A percentile compares a stretch with the other conserved stretches of the same genome.
Evolutionary conservation across 2,888 invertebrate genomes (phyloP).

Genomic region (Eurytoma californica): DNA sequence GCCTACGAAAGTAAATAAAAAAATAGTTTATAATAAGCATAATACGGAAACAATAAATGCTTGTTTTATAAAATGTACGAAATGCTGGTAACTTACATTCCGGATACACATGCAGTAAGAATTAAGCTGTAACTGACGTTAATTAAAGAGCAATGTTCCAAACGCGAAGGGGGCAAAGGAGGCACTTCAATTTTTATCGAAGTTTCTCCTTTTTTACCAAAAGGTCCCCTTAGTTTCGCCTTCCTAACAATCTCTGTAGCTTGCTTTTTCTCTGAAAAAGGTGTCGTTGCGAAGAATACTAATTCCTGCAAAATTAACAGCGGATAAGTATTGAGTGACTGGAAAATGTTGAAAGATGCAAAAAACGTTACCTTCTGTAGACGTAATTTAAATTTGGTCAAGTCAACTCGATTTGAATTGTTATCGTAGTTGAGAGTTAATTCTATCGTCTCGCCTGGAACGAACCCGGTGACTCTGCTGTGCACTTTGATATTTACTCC

Average conservation of each 20-base stretch:
- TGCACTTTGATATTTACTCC: slow-evolving; percentile 80
- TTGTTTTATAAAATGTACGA: not conserved
- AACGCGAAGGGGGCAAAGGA: slow-evolving; percentile 83
- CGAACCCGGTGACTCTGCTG: slow-evolving; percentile 83
- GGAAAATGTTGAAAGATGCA: not conserved
- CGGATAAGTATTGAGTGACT: too few relatives aligned
- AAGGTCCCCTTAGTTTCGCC: slow-evolving; percentile 78
- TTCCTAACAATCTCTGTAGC: slow-evolving; percentile 78
- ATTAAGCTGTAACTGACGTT: slow-evolving; percentile 83
- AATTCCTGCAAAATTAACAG: slow-evolving; percentile 72
- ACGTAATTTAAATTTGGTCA: slow-evolving; percentile 55
- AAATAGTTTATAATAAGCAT: not conserved
- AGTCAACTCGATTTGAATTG: slow-evolving; percentile 81
- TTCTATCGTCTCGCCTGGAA: slow-evolving; percentile 84
- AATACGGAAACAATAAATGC: not conserved
- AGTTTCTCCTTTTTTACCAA: slow-evolving; percentile 78
- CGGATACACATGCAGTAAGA: slow-evolving; percentile 72
- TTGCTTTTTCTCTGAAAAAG: slow-evolving; percentile 77
- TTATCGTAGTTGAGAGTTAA: slow-evolving; percentile 80
- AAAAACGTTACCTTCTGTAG: slow-evolving; percentile 55
- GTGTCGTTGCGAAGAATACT: slow-evolving; percentile 79
- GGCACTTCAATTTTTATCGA: slow-evolving; percentile 81
- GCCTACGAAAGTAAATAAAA: slow-evolving; percentile 63
- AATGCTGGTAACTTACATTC: slow-evolving; percentile 52
- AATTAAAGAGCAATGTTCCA: slow-evolving; percentile 83